Percentiles rank a stretch among this genome's conserved stretches.
These are phyloP conservation scores for Eulemur rufifrons DNA, from an alignment of 2,113 vertebrate genomes.

Conservation along the genomic window DNA sequence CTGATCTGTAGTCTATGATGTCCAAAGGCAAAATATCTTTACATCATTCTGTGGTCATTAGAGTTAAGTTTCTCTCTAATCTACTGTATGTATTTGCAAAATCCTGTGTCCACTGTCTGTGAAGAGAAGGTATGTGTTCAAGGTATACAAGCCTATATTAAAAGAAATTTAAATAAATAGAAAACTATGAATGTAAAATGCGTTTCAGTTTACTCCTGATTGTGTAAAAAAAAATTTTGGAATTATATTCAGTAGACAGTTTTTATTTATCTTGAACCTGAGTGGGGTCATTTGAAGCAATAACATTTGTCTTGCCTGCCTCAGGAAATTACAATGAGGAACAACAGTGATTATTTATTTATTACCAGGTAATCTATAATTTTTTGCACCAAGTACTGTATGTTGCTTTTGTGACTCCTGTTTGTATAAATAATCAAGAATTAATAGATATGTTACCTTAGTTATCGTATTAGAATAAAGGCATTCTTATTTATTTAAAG, in stretches of 20 bases:
- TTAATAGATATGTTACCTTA: conserved; percentile 12
- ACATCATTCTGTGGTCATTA: not conserved
- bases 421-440: not conserved
- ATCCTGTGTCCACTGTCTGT: not conserved
- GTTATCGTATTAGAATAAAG: not conserved
- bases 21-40: not conserved
- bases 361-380: not conserved
- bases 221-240: not conserved
- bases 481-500: not conserved
- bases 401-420: not conserved
- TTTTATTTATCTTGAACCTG: conserved; percentile 47
- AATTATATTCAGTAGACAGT: not conserved
- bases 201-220: not conserved
- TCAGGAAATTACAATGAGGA: not conserved
- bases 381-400: not conserved
- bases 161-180: not conserved
- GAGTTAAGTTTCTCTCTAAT: not conserved
- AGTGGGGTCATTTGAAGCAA: conserved; percentile 10
- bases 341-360: not conserved
- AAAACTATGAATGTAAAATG: conserved; percentile 20
- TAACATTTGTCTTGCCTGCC: not conserved
- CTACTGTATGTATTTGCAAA: not conserved
- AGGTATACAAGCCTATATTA: not conserved
- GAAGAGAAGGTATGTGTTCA: not conserved
- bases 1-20: not conserved